Evolutionary conservation across 2,113 vertebrate genomes (phyloP), one percentile per base, ranked within the genome.

Genomic region (Clarias magur): DNA sequence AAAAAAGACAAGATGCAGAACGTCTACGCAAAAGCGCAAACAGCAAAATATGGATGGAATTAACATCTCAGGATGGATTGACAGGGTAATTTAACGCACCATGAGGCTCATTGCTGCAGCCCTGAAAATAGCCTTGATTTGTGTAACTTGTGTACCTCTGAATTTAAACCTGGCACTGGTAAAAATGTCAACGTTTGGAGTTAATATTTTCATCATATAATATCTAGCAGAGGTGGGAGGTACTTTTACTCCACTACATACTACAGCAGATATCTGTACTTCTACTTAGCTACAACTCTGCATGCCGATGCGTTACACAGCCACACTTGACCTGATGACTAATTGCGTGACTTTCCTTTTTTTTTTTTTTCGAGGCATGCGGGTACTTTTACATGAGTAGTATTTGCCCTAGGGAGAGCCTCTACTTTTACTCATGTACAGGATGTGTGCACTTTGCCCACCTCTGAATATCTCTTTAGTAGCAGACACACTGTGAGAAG

Each of bases 21-120:
- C 10, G 42, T 25, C 60, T 17, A 53, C 21, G 53, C 68, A 72
- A 21, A 16, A 67, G 30, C 27, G 16, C 23, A 73, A 84, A 85
- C 34, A 48, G 56, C 38, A 48, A 80, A 80, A 86, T 59, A 82
- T 60, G 12, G 48, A 82, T 60, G 12, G 48, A 87, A 82, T 73
- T 59, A 87, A 87, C 57, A 63, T 38, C 54, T 30, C 1, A 68
- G 2, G 25, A 38, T 4, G 80, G 67, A 75, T 27, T 76, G 86
- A 81, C 85, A 75, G 68, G 3, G 57, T 63, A 81, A 82, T 83
- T 87, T 76, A 87, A 82, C 27, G 59, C 59, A 63, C 60, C 70
- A 16, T 17, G 59, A 48, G 42, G 68, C 25, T 75, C 27, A 53
- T 8, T 86, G 10, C n/a, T 57, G 15, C 82, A 60, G 21, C 11